These are phyloP conservation scores for Trogon surrucura DNA, from an alignment of 2,113 vertebrate genomes.

Conservation along the genomic window DNA sequence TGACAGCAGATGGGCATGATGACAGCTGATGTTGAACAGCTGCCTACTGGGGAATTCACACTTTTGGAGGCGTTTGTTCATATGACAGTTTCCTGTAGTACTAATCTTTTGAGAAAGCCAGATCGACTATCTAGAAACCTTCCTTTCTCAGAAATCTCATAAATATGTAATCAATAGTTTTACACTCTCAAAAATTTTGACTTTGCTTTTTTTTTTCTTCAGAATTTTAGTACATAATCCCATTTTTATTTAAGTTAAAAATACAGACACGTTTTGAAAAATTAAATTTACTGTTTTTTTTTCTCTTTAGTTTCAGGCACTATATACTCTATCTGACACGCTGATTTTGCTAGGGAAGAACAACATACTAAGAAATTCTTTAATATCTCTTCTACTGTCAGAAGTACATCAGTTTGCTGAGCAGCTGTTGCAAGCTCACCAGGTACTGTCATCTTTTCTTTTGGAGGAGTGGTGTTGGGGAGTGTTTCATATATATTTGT, in stretches of 20 bases:
- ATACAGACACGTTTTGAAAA: not conserved
- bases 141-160: not conserved
- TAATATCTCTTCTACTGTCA: slow-evolving; percentile 79
- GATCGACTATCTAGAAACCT: too few relatives aligned
- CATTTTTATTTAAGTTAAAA: not conserved
- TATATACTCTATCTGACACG: slow-evolving; percentile 70
- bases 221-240: not conserved
- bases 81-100: not conserved
- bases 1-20: not conserved
- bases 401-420: slow-evolving; percentile 79
- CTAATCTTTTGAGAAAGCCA: not conserved
- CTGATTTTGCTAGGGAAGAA: slow-evolving; percentile 81
- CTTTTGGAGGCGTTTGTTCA: not conserved
- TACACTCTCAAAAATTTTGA: not conserved
- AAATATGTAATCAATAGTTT: not conserved
- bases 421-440: slow-evolving; percentile 72
- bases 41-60: not conserved
- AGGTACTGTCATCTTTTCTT: slow-evolving; percentile 76
- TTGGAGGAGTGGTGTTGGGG: not conserved
- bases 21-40: not conserved
- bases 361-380: slow-evolving; percentile 71
- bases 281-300: not conserved
- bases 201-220: not conserved
- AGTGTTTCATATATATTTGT: not conserved
- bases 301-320: slow-evolving; percentile 78